Base-by-base conservation (phyloP, 1,140 invertebrate genomes). In the Papilio machaon region DNA sequence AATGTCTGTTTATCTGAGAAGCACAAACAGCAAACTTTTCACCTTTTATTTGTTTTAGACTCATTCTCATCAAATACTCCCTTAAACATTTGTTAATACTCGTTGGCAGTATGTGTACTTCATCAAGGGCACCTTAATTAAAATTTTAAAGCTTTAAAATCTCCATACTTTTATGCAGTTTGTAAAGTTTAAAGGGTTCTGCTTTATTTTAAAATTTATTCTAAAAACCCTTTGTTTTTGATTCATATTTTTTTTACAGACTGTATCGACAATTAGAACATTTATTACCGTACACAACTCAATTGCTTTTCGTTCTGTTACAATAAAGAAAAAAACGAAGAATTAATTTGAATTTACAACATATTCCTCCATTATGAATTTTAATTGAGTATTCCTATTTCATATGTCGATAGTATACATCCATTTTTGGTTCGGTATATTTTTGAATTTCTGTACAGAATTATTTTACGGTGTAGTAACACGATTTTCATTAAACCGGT, bases 51-150 rank as follows among this genome's bases (percentile, higher is more conserved):
- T 70, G 64, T 70, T 70, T 64, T 2, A 64, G 30, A 30, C 54
- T 58, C n/a, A 58, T 35, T 38, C 30, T 70, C 64, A 70, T 70
- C 64, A 67, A 35, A 67, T 70, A 35, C 35, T 70, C 15, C 30
- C 11, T 70, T 15, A 23, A 64, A 64, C 10, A 64, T 30, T 35
- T 70, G 64, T 54, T 54, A 54, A 17, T 54, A 13, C 13, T 43
- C 38, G 38, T 58, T 38, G 13, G 30, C 30, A 23, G 58, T 11
- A 30, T 23, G 23, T 70, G 4, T 15, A 7, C 17, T 2, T 54
- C 64, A 30, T 64, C 11, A 64, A 30, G 60, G 23, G 23, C 13
- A 64, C 60, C 23, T 64, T 35, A 64, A 64, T 64, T 64, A 35
- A 30, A 64, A 64, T 13, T 23, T 64, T 5, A 64, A 23, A 64